phyloP scores from a whole-genome alignment of 35 echinoderm and acorn worm genomes.

The Ophiothrix spiculata region DNA sequence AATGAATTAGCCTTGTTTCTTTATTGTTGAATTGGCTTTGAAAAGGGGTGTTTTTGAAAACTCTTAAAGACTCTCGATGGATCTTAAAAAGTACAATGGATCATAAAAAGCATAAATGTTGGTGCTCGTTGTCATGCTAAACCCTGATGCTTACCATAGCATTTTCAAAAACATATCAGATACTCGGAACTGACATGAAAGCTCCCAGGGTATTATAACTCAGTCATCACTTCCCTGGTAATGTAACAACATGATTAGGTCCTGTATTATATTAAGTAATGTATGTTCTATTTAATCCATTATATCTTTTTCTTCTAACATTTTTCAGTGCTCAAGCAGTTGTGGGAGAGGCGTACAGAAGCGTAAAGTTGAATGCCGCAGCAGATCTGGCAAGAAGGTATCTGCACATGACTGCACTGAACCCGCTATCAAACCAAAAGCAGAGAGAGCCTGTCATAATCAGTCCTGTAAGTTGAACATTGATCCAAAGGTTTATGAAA shows the following conservation, averaged over 20 bases:
- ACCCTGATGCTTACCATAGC: no score
- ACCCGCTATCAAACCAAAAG: conserved; percentile 78
- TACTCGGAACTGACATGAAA: no score
- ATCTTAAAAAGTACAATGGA: no score
- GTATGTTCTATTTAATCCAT: not conserved
- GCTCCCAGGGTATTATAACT: no score
- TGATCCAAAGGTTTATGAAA: not conserved
- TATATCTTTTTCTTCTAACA: not conserved
- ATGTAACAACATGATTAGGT: not conserved
- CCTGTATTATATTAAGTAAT: not conserved
- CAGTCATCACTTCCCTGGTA: no score
- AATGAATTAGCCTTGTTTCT: no score
- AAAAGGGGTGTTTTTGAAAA: no score
- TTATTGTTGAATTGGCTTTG: no score
- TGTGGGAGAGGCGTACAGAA: conserved; percentile 79
- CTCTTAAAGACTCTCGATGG: no score
- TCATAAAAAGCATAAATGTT: no score
- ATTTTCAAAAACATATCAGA: no score
- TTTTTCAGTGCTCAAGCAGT: conserved; percentile 69
- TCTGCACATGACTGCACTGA: conserved; percentile 36
- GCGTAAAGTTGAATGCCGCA: conserved; percentile 73
- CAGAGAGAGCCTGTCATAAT: conserved; percentile 48
- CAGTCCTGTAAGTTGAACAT: conserved; percentile 64
- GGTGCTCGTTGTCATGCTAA: no score
- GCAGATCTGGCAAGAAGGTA: conserved; percentile 25